These are phyloP conservation scores for Xenops minutus DNA, from an alignment of 2,797 vertebrate species.

Conservation along the genomic window DNA sequence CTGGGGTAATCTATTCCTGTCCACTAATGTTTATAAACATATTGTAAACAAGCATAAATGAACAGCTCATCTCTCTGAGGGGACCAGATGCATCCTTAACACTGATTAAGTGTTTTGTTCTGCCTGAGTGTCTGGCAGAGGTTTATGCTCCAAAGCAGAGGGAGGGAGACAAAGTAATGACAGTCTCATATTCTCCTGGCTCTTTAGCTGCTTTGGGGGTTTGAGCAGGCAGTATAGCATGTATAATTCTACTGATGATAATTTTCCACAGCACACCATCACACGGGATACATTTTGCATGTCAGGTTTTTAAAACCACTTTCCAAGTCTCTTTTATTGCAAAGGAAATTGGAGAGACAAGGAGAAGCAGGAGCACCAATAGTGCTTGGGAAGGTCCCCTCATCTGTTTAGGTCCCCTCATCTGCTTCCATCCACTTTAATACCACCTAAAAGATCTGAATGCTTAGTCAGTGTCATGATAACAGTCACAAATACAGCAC, in stretches of 20 bases:
- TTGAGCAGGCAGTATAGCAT: conserved; percentile 11
- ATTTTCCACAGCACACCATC: background rate
- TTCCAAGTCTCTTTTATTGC: background rate
- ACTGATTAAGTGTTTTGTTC: conserved; percentile 76
- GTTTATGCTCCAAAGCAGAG: conserved; percentile 57
- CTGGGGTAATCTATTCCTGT: conserved; percentile 71
- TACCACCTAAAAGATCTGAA: background rate
- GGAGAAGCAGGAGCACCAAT: background rate
- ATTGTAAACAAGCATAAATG: conserved; percentile 74
- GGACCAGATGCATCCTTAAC: conserved; percentile 72
- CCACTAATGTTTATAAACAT: conserved; percentile 74
- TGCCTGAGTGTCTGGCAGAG: conserved; percentile 73
- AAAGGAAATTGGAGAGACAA: accelerated
- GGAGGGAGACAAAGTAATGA: conserved; percentile 59
- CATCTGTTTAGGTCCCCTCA: accelerated
- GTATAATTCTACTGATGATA: conserved; percentile 31
- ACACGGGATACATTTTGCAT: background rate
- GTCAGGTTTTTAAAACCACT: background rate
- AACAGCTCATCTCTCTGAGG: conserved; percentile 69
- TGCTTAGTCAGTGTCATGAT: background rate
- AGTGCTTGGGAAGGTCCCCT: accelerated
- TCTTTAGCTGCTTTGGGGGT: conserved; percentile 56
- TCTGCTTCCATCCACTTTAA: background rate
- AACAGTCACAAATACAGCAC: background rate
- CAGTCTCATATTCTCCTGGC: conserved; percentile 59